Evolutionary conservation across 2,113 vertebrate genomes (phyloP).

Genomic region (Ciconia boyciana): DNA sequence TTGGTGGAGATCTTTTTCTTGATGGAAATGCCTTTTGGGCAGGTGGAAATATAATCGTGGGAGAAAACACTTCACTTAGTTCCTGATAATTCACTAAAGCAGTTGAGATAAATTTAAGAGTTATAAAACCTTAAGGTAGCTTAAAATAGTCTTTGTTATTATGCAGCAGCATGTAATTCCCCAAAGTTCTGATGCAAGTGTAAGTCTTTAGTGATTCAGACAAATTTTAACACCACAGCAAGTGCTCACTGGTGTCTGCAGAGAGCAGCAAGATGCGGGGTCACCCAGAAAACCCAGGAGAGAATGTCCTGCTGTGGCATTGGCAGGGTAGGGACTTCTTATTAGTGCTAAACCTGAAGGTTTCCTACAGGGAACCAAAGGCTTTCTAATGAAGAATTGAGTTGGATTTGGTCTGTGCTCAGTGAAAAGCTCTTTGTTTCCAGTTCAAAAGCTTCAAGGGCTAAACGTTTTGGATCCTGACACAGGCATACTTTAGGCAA

Average conservation of each 20-base stretch:
- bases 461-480: slow-evolving; percentile 67
- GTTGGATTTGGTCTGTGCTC: slow-evolving; percentile 65
- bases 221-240: background rate
- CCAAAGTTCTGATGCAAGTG: background rate
- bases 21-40: background rate
- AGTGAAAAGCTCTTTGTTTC: slow-evolving; percentile 77
- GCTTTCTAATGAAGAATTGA: slow-evolving; percentile 78
- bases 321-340: slow-evolving; percentile 38
- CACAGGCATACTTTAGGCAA: slow-evolving; percentile 65
- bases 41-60: background rate
- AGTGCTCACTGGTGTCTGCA: slow-evolving; percentile 19
- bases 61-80: background rate
- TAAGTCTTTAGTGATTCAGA: background rate
- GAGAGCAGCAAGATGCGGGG: slow-evolving; percentile 16
- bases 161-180: background rate
- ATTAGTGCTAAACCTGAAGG: slow-evolving; percentile 74
- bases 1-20: background rate
- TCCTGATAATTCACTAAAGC: background rate
- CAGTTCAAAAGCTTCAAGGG: slow-evolving; percentile 69
- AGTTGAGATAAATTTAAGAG: background rate
- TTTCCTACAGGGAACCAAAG: slow-evolving; percentile 69
- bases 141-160: background rate
- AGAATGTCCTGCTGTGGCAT: slow-evolving; percentile 53
- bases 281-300: slow-evolving; percentile 65
- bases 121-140: background rate